Base-by-base conservation (phyloP, 2,888 invertebrate genomes). In the Himalopsyche japonica region DNA sequence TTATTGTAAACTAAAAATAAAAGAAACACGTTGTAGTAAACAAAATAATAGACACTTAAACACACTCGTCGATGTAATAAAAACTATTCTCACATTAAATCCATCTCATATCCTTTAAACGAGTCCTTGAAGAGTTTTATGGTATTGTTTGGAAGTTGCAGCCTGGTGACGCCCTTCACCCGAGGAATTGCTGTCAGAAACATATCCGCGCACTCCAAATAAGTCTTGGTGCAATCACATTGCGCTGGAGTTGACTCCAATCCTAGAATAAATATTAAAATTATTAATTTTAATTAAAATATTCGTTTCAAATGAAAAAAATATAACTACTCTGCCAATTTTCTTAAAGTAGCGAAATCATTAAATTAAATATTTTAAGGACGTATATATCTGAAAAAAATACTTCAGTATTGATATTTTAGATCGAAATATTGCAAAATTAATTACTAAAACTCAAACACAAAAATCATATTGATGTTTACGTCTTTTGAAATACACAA, bases 111-210 rank as follows among this genome's bases (percentile, higher is more conserved):
- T 47, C 78, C 83, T 7, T 64, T 32, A 76, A 85, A 85, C 1
- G 85, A 85, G 76, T 85, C 81, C 1, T 70, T 79, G 1, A 47
- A 80, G n/a, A 85, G 80, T 79, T 37, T 79, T 37, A 85, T 80
- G 15, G 81, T 70, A 48, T 85, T 85, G 48, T 85, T 83, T 12
- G 80, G 37, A 34, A 85, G 77, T 32, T 64, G 76, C n/a, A 85
- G 48, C 7, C 70, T 77, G n/a, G 37, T 76, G 37, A 78, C 84
- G 5, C 79, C 79, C n/a, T 32, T 8, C 8, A 49, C 84, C 18
- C 30, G 37, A 12, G 84, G 84, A 6, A 84, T 79, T 20, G 37
- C 64, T 7, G 30, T 37, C 12, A 84, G 57, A 15, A 47, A 47
- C 48, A 20, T 37, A 1, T 70, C 84, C 18, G 24, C 48, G 49